Evolutionary conservation across 2,797 vertebrate species (phyloP).

Genomic region (Dallia pectoralis): DNA sequence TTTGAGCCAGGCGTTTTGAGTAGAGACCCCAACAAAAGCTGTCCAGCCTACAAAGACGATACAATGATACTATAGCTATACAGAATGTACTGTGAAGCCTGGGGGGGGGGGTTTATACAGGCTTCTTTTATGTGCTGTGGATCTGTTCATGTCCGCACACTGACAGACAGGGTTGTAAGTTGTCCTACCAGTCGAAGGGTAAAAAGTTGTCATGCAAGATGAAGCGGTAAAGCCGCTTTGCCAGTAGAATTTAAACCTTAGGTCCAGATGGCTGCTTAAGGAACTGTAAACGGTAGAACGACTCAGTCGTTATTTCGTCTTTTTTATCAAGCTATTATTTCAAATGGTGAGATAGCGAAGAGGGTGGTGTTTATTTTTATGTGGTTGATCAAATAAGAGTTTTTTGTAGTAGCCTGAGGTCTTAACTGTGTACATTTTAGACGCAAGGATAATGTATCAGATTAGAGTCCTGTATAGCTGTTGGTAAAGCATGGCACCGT

Average conservation of each 20-base stretch:
- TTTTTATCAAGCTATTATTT: conserved; percentile 5
- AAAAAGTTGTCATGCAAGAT: too few species aligned
- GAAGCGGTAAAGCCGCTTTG: not conserved
- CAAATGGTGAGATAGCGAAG: not conserved
- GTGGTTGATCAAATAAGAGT: not conserved
- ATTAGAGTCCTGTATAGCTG: not conserved
- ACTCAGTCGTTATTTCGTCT: conserved; percentile 2
- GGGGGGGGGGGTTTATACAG: too few species aligned
- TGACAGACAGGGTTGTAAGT: too few species aligned
- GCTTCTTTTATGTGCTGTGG: too few species aligned
- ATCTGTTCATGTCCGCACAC: too few species aligned
- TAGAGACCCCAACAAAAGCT: not conserved
- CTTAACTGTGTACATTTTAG: not conserved
- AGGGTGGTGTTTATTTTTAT: not conserved
- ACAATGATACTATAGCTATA: not conserved
- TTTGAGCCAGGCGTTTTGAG: not conserved
- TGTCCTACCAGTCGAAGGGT: too few species aligned
- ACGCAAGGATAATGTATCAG: not conserved
- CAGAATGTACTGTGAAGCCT: not conserved
- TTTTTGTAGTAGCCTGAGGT: not conserved
- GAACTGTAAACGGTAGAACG: not conserved
- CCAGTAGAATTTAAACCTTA: conserved; percentile 18
- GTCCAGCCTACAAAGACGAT: not conserved
- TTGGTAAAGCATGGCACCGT: too few species aligned
- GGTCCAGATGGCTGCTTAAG: not conserved